Base-by-base conservation (phyloP, 2,888 invertebrate species). In the Mythimna loreyi region DNA sequence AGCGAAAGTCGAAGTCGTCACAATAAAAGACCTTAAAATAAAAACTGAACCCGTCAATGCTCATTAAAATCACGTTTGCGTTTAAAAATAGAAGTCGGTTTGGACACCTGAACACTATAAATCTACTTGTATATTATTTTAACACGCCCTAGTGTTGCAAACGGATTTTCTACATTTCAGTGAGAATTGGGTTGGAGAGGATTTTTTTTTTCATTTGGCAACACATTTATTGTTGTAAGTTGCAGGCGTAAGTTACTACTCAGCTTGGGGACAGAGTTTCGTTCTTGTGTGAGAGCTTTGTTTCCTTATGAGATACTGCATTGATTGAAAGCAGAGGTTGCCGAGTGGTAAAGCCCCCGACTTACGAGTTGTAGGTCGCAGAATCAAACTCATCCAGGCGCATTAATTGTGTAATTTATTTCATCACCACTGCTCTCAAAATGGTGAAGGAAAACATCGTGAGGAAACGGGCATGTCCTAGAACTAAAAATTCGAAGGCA, bases 31-130 rank as follows among this genome's bases (percentile, higher is more conserved):
- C 70, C 79, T 82, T 75, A 84, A 83, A 82, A 83, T 82, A 83
- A 84, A 84, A 82, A 75, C 71, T 55, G 28, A 78, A 79, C 80
- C 75, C 75, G 76, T 82, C 84, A 82, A 85, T 86, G 88, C 85
- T 86, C 89, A 87, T 89, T 89, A 85, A 87, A 88, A 86, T 84
- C 86, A 87, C 86, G 87, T 87, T 85, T 84, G 62, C 52, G 63
- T 65, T 74, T 80, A 74, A 78, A 89, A 86, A 90, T 89, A 89
- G 86, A 78, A 72, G 58, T 73, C 76, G 36, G 81, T 78, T 73
- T 67, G 78, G 83, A 82, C 90, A 90, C 90, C 89, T 90, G 90
- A 89, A 83, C 66, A 78, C 83, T 76, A 90, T 90, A 89, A 89
- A 90, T 90, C 85, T 86, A 67, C 67, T 69, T 73, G 75, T 60